Percentiles rank a stretch among this genome's conserved stretches.
Conservation (phyloP, 2,113 vertebrate genomes). For the Zosterops borbonicus region DNA sequence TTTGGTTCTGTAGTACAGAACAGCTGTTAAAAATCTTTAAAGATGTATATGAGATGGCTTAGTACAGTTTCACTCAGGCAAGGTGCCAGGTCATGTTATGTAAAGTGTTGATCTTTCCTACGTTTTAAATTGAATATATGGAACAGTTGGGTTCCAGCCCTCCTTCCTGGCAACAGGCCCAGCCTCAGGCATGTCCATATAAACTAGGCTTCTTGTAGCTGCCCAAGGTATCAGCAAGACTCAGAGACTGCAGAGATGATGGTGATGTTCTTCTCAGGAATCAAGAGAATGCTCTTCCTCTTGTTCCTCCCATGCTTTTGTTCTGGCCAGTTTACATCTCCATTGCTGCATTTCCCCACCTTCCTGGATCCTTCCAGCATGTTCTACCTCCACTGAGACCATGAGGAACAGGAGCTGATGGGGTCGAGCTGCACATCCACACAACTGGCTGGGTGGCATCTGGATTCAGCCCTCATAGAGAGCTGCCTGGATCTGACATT, state of each 20-base stretch:
- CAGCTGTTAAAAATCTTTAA: not conserved
- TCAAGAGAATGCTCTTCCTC: not conserved
- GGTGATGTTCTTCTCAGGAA: not conserved
- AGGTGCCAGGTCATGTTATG: slow-evolving; percentile 25
- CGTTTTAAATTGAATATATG: slow-evolving; percentile 13
- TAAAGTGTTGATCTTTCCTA: slow-evolving; percentile 39
- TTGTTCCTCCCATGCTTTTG: not conserved
- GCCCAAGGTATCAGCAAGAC: not conserved
- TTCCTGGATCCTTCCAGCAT: slow-evolving; percentile 64
- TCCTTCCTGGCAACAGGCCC: slow-evolving; percentile 35
- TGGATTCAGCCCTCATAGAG: slow-evolving; percentile 72
- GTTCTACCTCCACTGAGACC: slow-evolving; percentile 75
- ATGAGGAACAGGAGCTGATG: slow-evolving; percentile 68
- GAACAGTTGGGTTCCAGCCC: not conserved
- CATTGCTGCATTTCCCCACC: slow-evolving; percentile 64
- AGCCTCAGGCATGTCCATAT: not conserved
- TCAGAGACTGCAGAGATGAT: not conserved
- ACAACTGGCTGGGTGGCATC: slow-evolving; percentile 79
- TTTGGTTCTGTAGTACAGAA: not conserved
- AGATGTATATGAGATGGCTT: not conserved
- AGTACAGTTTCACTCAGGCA: not conserved
- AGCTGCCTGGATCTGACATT: slow-evolving; percentile 72
- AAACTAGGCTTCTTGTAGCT: not conserved
- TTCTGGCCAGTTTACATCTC: not conserved
- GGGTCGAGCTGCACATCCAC: slow-evolving; percentile 69